Percentiles rank a stretch among this genome's conserved stretches.
phyloP scores from a whole-genome alignment of 2,797 vertebrate genomes.

The Discoglossus pictus region DNA sequence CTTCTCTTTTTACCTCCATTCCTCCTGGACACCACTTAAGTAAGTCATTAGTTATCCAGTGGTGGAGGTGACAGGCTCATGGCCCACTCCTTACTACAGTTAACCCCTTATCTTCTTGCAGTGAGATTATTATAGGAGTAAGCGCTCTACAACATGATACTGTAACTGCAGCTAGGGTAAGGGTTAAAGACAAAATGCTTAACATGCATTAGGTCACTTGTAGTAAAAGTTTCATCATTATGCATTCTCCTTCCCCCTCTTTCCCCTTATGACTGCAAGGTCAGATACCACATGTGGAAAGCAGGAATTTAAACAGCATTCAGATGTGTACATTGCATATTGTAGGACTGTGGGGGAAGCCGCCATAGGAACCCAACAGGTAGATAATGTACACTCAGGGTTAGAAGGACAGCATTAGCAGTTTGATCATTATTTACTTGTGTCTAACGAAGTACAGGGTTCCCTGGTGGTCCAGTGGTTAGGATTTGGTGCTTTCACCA shows the following conservation, averaged over 20 bases:
- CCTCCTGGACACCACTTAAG: neutral
- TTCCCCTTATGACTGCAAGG: constrained; percentile 35
- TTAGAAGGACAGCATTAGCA: too few relatives aligned
- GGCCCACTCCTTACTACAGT: too few relatives aligned
- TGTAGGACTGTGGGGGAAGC: neutral
- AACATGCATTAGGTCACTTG: constrained; percentile 39
- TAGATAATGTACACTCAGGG: too few relatives aligned
- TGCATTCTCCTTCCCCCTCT: constrained; percentile 36
- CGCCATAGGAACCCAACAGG: neutral
- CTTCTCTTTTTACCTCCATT: too few relatives aligned
- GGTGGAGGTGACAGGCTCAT: neutral
- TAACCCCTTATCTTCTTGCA: too few relatives aligned
- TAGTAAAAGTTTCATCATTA: constrained; percentile 47
- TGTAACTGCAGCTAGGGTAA: neutral
- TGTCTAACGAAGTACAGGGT: too few relatives aligned
- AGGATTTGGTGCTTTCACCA: too few relatives aligned
- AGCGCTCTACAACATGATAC: neutral
- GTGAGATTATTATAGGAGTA: neutral
- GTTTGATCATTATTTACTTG: too few relatives aligned
- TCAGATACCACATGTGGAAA: constrained; percentile 46
- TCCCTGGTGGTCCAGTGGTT: too few relatives aligned
- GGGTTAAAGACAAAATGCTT: constrained; percentile 29
- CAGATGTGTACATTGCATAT: constrained; percentile 14
- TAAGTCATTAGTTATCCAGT: neutral
- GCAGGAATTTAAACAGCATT: constrained; percentile 14